phyloP scores from a whole-genome alignment of 1,140 invertebrate species.

The Philopotamus ludificatus region DNA sequence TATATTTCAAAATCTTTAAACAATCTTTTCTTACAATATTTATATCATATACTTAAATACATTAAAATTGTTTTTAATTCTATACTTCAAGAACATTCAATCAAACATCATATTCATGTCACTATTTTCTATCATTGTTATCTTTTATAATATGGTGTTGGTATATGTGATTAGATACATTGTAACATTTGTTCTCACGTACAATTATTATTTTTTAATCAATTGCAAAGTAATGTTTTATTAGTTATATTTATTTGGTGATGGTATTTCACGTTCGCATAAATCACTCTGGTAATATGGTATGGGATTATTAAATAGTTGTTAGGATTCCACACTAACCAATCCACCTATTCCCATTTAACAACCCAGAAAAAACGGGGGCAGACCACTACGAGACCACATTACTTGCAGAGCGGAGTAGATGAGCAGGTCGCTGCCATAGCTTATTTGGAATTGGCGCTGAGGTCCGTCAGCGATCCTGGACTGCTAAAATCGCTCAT shows the following conservation, averaged over 20 bases:
- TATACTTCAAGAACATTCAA: too few relatives aligned
- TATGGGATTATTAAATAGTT: conserved; percentile 19
- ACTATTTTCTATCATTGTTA: neutral
- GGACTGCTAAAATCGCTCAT: conserved; percentile 80
- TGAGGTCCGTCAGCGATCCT: conserved; percentile 83
- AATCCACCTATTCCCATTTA: conserved; percentile 33
- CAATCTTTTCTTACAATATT: too few relatives aligned
- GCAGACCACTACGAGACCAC: conserved; percentile 47
- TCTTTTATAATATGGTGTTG: too few relatives aligned
- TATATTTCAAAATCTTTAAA: too few relatives aligned
- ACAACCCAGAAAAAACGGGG: conserved; percentile 44
- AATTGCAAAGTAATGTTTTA: too few relatives aligned
- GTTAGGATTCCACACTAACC: conserved; percentile 35
- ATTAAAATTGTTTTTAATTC: too few relatives aligned
- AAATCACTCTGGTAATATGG: conserved; percentile 26
- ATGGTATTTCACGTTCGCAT: conserved; percentile 40
- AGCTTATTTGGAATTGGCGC: conserved; percentile 86
- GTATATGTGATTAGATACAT: too few relatives aligned
- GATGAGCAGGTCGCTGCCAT: conserved; percentile 88
- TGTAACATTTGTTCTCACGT: too few relatives aligned
- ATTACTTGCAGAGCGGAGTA: conserved; percentile 69
- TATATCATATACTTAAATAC: too few relatives aligned
- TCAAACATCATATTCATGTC: neutral
- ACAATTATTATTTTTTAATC: too few relatives aligned
- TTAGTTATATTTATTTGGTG: too few relatives aligned